phyloP scores from a whole-genome alignment of 2,113 vertebrate genomes.

The Potamarius usumacintae region DNA sequence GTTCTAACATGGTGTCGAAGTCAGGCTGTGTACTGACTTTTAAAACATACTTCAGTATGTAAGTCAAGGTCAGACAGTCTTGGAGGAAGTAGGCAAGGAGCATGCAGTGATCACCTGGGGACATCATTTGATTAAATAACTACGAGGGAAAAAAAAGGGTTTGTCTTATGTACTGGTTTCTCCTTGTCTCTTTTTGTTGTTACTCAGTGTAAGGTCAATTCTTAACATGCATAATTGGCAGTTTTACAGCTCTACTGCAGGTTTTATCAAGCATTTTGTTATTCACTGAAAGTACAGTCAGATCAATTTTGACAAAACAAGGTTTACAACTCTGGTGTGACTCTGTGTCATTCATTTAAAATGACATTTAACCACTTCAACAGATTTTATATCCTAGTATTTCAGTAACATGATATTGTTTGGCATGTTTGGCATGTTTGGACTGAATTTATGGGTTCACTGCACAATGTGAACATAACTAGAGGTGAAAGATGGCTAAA shows the following conservation, averaged over 20 bases:
- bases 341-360: background rate
- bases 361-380: background rate
- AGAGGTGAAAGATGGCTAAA: background rate
- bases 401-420: background rate
- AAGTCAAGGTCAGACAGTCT: conserved; percentile 48
- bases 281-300: background rate
- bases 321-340: background rate
- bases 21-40: conserved; percentile 57
- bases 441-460: background rate
- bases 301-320: background rate
- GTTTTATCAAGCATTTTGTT: background rate
- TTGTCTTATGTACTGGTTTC: background rate
- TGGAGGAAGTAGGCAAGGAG: background rate
- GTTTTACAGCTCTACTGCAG: background rate
- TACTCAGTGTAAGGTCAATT: background rate
- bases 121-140: conserved; percentile 23
- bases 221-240: background rate
- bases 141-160: background rate
- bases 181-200: background rate
- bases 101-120: conserved; percentile 7
- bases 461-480: background rate
- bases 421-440: background rate
- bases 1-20: conserved; percentile 56
- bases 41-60: conserved; percentile 50
- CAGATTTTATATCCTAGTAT: background rate